Evolutionary conservation across 1,140 invertebrate species (phyloP).

Genomic region (Papilio dardanus): DNA sequence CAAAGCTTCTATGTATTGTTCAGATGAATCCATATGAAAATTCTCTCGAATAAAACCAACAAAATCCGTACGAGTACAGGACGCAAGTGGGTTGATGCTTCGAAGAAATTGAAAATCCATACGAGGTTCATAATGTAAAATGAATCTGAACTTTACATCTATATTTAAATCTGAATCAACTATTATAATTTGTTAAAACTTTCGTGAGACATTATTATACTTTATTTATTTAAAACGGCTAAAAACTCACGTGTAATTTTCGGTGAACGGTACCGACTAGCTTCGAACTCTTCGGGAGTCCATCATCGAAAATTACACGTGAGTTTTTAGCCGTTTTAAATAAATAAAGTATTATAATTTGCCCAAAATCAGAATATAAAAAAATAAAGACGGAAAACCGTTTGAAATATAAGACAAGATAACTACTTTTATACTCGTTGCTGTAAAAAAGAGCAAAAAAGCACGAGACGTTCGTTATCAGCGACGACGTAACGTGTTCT

Average conservation of each 20-base stretch:
- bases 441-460: background rate
- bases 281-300: too few species aligned
- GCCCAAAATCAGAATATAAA: too few species aligned
- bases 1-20: background rate
- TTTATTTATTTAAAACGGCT: too few species aligned
- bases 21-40: background rate
- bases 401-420: background rate
- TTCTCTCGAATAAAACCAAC: background rate
- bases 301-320: too few species aligned
- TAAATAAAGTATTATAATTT: too few species aligned
- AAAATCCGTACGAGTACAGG: background rate
- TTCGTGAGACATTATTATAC: too few species aligned
- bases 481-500: conserved; percentile 27
- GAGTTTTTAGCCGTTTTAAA: too few species aligned
- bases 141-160: too few species aligned
- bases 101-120: too few species aligned
- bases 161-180: background rate
- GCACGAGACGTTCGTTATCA: conserved; percentile 23
- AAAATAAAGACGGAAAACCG: background rate
- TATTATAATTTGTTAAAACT: background rate
- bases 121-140: too few species aligned
- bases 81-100: background rate
- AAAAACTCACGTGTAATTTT: too few species aligned
- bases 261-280: too few species aligned
- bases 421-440: background rate